Percentiles rank a stretch among this genome's conserved stretches.
Evolutionary conservation across 1,140 invertebrate genomes (phyloP).

Genomic region (Lysiphlebus fabarum): DNA sequence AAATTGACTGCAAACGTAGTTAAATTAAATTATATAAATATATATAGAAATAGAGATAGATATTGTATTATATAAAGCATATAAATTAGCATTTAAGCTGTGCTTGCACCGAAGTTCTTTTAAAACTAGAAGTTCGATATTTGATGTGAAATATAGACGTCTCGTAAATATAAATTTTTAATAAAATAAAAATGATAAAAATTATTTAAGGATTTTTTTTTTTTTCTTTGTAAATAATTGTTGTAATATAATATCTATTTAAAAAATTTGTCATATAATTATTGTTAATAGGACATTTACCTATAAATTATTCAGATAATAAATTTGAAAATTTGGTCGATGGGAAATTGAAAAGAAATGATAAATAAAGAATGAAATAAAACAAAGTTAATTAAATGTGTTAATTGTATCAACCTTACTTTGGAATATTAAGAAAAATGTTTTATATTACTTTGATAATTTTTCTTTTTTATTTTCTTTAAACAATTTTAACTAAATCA

Average conservation of each 20-base stretch:
- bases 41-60: too few species aligned
- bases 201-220: background rate
- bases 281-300: background rate
- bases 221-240: conserved; percentile 48
- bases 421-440: too few species aligned
- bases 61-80: conserved; percentile 32
- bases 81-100: conserved; percentile 35
- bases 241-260: conserved; percentile 43
- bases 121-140: conserved; percentile 43
- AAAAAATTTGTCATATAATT: conserved; percentile 14
- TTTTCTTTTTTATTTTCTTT: too few species aligned
- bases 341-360: too few species aligned
- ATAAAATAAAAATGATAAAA: background rate
- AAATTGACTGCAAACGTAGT: conserved; percentile 20
- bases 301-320: too few species aligned
- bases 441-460: too few species aligned
- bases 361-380: too few species aligned
- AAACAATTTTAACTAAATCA: too few species aligned
- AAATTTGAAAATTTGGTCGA: too few species aligned
- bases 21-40: conserved; percentile 7
- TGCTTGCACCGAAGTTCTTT: conserved; percentile 32
- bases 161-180: conserved; percentile 7
- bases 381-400: too few species aligned
- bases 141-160: conserved; percentile 35
- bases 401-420: too few species aligned